Conservation (phyloP, 2,888 invertebrate genomes). For the Xanthia icteritia region DNA sequence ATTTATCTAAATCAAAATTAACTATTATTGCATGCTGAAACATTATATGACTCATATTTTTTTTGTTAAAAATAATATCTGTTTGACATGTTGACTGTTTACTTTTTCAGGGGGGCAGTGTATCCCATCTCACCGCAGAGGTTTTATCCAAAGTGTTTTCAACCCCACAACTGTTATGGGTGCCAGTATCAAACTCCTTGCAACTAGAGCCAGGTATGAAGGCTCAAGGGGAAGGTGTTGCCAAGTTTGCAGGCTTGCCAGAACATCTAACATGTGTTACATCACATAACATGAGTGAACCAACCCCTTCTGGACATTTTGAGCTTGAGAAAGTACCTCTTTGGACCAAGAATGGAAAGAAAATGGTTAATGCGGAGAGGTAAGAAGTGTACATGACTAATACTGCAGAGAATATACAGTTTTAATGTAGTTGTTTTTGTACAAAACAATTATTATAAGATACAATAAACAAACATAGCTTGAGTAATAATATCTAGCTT, state of each 20-base stretch:
- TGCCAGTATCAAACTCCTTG: constrained; percentile 93
- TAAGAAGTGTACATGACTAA: constrained; percentile 71
- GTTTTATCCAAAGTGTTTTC: constrained; percentile 92
- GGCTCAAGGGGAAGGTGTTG: constrained; percentile 91
- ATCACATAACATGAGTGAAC: constrained; percentile 93
- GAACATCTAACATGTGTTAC: constrained; percentile 88
- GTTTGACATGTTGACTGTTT: too few relatives aligned
- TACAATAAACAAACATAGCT: background rate
- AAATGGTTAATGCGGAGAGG: constrained; percentile 91
- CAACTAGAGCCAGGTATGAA: constrained; percentile 92
- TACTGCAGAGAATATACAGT: background rate
- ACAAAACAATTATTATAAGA: background rate
- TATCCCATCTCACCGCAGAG: constrained; percentile 95
- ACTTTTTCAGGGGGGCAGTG: constrained; percentile 92
- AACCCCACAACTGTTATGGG: constrained; percentile 92
- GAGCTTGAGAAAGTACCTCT: constrained; percentile 93
- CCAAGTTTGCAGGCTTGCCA: constrained; percentile 93
- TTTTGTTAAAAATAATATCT: too few relatives aligned
- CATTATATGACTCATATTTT: too few relatives aligned
- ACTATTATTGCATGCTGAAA: background rate
- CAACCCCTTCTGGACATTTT: constrained; percentile 93
- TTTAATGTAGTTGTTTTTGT: background rate
- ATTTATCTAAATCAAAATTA: background rate
- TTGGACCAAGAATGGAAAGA: constrained; percentile 95
- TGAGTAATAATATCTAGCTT: background rate